Conservation (phyloP, 2,888 invertebrate genomes). For the Brachyptera putata region DNA sequence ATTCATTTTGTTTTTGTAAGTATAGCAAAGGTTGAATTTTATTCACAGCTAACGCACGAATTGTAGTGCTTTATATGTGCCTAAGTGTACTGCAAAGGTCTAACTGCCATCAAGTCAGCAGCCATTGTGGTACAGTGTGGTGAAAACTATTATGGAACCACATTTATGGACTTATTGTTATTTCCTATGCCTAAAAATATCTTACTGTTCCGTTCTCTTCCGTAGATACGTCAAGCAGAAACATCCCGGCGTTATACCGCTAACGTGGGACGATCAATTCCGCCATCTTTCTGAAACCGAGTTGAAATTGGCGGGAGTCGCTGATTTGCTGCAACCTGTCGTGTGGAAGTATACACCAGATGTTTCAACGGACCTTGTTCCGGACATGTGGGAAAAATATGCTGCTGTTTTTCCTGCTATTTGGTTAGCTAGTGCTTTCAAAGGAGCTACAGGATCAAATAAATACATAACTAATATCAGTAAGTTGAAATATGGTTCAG, state of each 20-base stretch:
- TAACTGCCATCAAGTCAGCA: too few species aligned
- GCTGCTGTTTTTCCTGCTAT: constrained; percentile 58
- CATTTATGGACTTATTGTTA: too few species aligned
- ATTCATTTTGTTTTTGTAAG: too few species aligned
- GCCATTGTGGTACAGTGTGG: too few species aligned
- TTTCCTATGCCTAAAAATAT: too few species aligned
- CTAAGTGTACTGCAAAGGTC: too few species aligned
- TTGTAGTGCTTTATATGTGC: too few species aligned
- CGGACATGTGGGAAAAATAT: constrained; percentile 52
- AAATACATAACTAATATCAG: constrained; percentile 51
- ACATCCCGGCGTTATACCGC: constrained; percentile 52
- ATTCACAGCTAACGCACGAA: too few species aligned
- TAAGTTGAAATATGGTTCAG: constrained; percentile 30
- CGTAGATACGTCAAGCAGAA: constrained; percentile 46
- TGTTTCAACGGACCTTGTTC: constrained; percentile 42
- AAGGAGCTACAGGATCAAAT: constrained; percentile 63
- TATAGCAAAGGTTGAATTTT: too few species aligned
- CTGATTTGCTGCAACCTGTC: constrained; percentile 58
- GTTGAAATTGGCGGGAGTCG: constrained; percentile 47
- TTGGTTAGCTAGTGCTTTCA: constrained; percentile 82
- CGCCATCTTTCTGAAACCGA: constrained; percentile 51
- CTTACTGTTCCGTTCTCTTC: too few species aligned
- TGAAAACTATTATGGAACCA: too few species aligned
- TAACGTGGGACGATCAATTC: constrained; percentile 84
- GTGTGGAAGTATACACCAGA: constrained; percentile 63